Evolutionary conservation across 2,888 invertebrate species (phyloP).

Genomic region (Lordiphosa andalusiaca): DNA sequence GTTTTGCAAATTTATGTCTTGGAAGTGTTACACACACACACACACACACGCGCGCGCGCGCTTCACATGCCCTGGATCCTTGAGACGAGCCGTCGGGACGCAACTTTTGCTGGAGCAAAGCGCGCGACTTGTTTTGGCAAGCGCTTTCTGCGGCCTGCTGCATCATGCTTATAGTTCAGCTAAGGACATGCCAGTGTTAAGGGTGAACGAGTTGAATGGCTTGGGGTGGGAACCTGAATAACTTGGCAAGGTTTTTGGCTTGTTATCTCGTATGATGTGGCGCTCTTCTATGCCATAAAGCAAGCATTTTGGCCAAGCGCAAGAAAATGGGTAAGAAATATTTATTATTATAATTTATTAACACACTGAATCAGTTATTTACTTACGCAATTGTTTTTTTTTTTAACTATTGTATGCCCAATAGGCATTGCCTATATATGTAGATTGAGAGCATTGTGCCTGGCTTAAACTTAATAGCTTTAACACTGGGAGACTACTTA

Average conservation of each 20-base stretch:
- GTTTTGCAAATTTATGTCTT: constrained; percentile 57
- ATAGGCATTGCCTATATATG: too few species aligned
- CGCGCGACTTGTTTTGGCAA: constrained; percentile 62
- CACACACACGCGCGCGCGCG: constrained; percentile 16
- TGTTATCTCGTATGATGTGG: constrained; percentile 16
- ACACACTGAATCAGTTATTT: too few species aligned
- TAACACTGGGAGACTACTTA: too few species aligned
- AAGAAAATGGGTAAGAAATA: constrained; percentile 4
- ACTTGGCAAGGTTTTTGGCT: constrained; percentile 38
- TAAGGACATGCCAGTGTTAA: constrained; percentile 6
- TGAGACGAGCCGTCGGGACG: constrained; percentile 34
- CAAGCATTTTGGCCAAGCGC: too few species aligned
- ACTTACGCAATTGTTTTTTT: too few species aligned
- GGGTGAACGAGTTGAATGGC: constrained; percentile 39
- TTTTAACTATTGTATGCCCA: too few species aligned
- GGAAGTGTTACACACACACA: constrained; percentile 34
- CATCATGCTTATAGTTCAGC: not conserved
- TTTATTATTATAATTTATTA: constrained; percentile 9
- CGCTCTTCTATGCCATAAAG: constrained; percentile 14
- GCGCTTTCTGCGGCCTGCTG: constrained; percentile 30
- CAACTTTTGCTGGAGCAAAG: constrained; percentile 22
- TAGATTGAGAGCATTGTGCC: too few species aligned
- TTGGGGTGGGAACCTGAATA: constrained; percentile 34
- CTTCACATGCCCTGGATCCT: constrained; percentile 23
- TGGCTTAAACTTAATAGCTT: too few species aligned